phyloP scores from a whole-genome alignment of 1,140 invertebrate genomes.

The Microplitis mediator region DNA sequence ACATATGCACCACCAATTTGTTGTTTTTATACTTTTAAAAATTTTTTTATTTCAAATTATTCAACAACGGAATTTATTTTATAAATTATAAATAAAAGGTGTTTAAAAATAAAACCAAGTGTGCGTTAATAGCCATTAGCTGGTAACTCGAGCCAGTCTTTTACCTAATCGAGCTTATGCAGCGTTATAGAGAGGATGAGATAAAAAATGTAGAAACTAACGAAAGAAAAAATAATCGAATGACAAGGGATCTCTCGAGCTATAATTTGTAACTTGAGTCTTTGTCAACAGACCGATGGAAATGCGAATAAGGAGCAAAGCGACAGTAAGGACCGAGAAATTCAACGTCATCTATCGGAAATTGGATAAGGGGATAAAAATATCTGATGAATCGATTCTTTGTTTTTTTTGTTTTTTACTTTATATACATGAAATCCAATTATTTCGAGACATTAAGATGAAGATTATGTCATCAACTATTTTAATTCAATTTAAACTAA shows the following conservation, averaged over 20 bases:
- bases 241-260: not conserved
- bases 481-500: too few relatives aligned
- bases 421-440: not conserved
- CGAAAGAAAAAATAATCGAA: not conserved
- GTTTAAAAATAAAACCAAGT: too few relatives aligned
- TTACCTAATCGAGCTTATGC: not conserved
- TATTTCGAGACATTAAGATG: too few relatives aligned
- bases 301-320: not conserved
- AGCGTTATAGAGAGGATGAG: not conserved
- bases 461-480: too few relatives aligned
- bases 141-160: not conserved
- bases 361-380: slow-evolving; percentile 1
- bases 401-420: not conserved
- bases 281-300: not conserved
- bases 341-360: not conserved
- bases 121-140: too few relatives aligned
- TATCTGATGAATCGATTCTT: not conserved
- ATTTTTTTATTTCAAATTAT: too few relatives aligned
- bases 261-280: slow-evolving; percentile 3
- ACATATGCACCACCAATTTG: too few relatives aligned
- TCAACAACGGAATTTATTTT: too few relatives aligned
- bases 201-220: not conserved
- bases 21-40: too few relatives aligned
- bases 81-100: too few relatives aligned
- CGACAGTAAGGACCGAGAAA: not conserved